These are phyloP conservation scores for Lucilia cuprina DNA, from an alignment of 1,140 invertebrate species.

Conservation along the genomic window DNA sequence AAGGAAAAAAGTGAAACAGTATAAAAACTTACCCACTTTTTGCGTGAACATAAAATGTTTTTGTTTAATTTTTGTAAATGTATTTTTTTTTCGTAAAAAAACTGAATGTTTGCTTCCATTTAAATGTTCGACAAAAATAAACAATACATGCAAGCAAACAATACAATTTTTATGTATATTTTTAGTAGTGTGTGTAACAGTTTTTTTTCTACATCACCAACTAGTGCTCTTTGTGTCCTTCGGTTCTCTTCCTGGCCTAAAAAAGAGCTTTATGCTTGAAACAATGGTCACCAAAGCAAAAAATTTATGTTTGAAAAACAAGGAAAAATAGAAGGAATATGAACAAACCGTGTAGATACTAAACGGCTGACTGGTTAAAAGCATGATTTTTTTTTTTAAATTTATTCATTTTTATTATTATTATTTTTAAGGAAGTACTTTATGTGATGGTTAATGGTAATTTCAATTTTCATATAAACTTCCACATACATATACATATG, in stretches of 20 bases:
- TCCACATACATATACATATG: not conserved
- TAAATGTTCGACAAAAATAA: not conserved
- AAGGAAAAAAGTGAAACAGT: too few species aligned
- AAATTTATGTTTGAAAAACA: not conserved
- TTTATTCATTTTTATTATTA: not conserved
- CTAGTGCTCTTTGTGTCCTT: not conserved
- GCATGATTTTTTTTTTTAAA: not conserved
- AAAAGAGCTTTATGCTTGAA: not conserved
- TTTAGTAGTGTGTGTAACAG: not conserved
- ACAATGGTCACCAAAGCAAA: not conserved
- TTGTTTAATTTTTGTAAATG: not conserved
- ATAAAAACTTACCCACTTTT: not conserved
- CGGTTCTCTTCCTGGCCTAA: constrained; percentile 4
- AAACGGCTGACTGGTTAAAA: not conserved
- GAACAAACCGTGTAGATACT: not conserved
- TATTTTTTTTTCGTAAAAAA: not conserved
- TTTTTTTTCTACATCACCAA: not conserved
- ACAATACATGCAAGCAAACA: constrained; percentile 10
- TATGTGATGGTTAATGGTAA: not conserved
- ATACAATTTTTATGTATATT: not conserved
- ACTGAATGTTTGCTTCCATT: not conserved
- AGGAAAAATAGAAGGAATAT: not conserved
- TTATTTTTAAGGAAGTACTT: not conserved
- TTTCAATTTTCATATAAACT: not conserved
- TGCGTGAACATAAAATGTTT: not conserved